Percentiles rank a stretch among this genome's conserved stretches.
phyloP scores from a whole-genome alignment of 2,113 vertebrate genomes.

The Electrona antarctica region DNA sequence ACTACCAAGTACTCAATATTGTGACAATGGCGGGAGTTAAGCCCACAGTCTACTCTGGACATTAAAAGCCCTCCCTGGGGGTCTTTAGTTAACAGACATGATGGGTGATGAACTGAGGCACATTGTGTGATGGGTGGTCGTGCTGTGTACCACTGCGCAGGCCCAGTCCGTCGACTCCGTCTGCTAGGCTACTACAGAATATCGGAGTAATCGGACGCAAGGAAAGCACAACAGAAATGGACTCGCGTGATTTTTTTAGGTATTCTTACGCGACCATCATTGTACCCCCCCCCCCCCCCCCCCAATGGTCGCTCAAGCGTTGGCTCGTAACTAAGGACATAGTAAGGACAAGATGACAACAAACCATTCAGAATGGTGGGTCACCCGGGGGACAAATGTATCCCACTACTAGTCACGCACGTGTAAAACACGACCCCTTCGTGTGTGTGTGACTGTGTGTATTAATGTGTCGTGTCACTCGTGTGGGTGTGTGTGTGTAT shows the following conservation, averaged over 20 bases:
- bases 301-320: no score
- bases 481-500: slow-evolving; percentile 9
- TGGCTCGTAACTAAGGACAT: no score
- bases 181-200: slow-evolving; percentile 4
- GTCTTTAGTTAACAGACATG: not conserved
- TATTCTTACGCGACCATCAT: no score
- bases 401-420: slow-evolving; percentile 51
- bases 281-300: no score
- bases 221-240: slow-evolving; percentile 44
- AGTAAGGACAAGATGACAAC: no score
- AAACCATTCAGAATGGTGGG: not conserved
- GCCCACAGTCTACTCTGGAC: no score
- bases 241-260: slow-evolving; percentile 43
- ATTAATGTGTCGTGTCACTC: slow-evolving; percentile 29
- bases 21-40: no score
- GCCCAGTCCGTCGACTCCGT: slow-evolving; percentile 36
- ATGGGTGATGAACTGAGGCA: not conserved
- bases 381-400: not conserved
- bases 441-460: not conserved
- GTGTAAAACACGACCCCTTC: slow-evolving; percentile 52
- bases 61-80: no score
- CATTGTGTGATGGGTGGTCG: slow-evolving; percentile 27
- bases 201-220: not conserved
- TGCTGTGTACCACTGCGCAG: slow-evolving; percentile 48
- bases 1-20: no score